Evolutionary conservation across 2,797 vertebrate species (phyloP).

Genomic region (Pseudotriccus pelzelni): DNA sequence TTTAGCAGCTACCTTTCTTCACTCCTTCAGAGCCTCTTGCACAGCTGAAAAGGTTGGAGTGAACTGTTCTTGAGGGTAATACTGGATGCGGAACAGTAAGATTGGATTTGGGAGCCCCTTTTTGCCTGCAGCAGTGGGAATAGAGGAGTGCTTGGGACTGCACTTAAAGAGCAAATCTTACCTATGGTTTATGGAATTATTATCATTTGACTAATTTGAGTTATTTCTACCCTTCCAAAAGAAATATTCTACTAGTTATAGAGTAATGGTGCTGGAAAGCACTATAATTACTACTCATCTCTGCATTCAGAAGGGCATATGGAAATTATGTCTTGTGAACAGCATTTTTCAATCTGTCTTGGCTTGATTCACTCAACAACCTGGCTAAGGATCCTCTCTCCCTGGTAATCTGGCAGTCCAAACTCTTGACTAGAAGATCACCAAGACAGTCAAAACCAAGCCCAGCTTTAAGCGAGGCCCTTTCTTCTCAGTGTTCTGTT

Average conservation of each 20-base stretch:
- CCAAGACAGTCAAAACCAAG: neutral
- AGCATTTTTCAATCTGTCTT: neutral
- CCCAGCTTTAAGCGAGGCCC: neutral
- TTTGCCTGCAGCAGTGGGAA: neutral
- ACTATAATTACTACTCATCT: neutral
- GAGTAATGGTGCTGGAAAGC: neutral
- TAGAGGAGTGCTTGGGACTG: neutral
- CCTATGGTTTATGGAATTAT: neutral
- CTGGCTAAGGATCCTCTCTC: neutral
- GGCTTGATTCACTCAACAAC: neutral
- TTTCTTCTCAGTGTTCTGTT: neutral
- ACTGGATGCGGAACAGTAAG: neutral
- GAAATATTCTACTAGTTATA: neutral
- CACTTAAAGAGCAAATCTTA: neutral
- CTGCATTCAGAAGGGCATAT: neutral
- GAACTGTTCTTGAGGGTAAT: neutral
- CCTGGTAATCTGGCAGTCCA: neutral
- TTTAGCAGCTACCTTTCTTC: neutral
- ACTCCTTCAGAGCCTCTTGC: neutral
- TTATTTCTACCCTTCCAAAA: neutral
- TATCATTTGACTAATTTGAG: neutral
- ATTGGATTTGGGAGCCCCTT: neutral
- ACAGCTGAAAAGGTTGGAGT: neutral
- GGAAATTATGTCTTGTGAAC: neutral
- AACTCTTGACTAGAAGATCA: neutral